These are phyloP conservation scores for Scartelaos histophorus DNA, from an alignment of 2,113 vertebrate species.

Conservation along the genomic window DNA sequence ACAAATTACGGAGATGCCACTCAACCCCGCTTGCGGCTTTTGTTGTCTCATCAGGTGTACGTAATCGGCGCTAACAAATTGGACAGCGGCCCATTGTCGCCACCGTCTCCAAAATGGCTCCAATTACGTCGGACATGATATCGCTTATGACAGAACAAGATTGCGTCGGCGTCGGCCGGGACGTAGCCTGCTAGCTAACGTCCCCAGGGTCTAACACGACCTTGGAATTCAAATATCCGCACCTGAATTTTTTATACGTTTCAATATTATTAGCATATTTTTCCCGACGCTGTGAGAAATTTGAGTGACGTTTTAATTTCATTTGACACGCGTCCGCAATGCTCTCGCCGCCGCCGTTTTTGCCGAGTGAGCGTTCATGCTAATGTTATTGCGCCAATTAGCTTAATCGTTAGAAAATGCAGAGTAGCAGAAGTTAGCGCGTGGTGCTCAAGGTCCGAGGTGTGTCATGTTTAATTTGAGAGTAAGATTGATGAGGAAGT, in stretches of 20 bases:
- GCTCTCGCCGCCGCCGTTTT: neutral
- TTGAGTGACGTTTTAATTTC: conserved; percentile 4
- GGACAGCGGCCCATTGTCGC: conserved; percentile 49
- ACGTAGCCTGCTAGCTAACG: neutral
- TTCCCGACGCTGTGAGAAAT: neutral
- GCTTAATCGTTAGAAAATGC: neutral
- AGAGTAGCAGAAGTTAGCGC: neutral
- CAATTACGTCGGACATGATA: conserved; percentile 30
- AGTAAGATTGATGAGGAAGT: neutral
- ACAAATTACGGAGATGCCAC: conserved; percentile 40
- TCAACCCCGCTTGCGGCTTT: conserved; percentile 17
- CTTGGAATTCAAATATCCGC: neutral
- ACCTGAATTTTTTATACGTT: neutral
- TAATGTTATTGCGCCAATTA: neutral
- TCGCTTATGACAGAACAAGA: conserved; percentile 28
- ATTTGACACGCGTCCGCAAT: neutral
- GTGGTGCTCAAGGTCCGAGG: neutral
- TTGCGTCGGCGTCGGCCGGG: conserved; percentile 17
- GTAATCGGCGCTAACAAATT: conserved; percentile 61
- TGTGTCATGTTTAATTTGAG: neutral
- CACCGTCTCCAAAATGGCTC: conserved; percentile 61
- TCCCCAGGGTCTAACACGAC: neutral
- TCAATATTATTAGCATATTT: neutral
- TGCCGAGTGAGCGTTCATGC: neutral
- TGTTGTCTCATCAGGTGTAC: conserved; percentile 48